phyloP scores from a whole-genome alignment of 2,888 invertebrate species.

The Limnephilus lunatus region DNA sequence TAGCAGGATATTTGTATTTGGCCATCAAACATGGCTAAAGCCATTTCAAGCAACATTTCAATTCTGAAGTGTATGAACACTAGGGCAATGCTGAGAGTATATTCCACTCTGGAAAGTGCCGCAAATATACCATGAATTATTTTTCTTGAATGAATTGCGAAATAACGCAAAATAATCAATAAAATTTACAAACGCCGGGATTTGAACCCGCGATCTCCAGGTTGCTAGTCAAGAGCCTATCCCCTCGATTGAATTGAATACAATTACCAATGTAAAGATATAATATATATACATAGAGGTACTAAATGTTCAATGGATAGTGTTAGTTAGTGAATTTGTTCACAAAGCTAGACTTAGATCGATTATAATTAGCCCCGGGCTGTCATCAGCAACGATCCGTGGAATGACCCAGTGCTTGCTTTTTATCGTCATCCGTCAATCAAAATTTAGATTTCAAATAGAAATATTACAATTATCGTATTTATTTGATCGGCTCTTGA shows the following conservation, averaged over 20 bases:
- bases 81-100: no score
- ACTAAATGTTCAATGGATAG: neutral
- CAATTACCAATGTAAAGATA: neutral
- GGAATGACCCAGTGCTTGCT: neutral
- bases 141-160: no score
- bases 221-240: no score
- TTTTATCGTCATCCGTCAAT: slow-evolving; percentile 47
- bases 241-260: neutral
- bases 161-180: no score
- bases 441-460: slow-evolving; percentile 44
- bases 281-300: neutral
- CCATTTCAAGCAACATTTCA: no score
- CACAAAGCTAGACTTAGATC: slow-evolving; percentile 37
- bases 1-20: no score
- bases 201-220: no score
- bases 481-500: slow-evolving; percentile 50
- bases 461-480: slow-evolving; percentile 51
- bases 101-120: no score
- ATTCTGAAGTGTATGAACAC: no score
- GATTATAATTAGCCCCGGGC: slow-evolving; percentile 45
- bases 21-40: no score
- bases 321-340: slow-evolving; percentile 24
- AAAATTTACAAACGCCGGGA: no score
- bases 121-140: no score
- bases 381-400: slow-evolving; percentile 11